Base-by-base conservation (phyloP, 2,888 invertebrate genomes). In the Chymomyza fuscimana region DNA sequence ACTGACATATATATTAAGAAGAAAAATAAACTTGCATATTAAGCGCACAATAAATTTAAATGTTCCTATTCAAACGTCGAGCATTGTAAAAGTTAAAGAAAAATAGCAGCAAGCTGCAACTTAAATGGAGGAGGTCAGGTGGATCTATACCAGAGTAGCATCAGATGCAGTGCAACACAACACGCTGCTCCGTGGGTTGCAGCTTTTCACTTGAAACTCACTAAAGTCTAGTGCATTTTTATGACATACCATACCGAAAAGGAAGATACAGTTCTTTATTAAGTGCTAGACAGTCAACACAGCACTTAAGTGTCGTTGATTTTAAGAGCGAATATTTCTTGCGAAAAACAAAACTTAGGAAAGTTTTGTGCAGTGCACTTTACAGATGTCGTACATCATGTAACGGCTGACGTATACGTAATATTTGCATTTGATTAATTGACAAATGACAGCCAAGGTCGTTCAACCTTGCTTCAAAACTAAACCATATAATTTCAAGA, bases 301-400 rank as follows among this genome's bases (percentile, higher is more conserved):
- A 46, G 22, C 69, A 63, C 76, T 78, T 79, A 40, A 77, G 76
- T 64, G 67, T 64, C 69, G 58, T 65, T 69, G 52, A 56, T 50
- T 56, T 69, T 9, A 15, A 58, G 61, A 51, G 51, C 51, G 51
- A 51, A 51, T 46, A 12, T 46, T 46, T 46, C 40, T 51, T 0
- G n/a, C 51, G 16, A 15, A 51, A 51, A 16, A n/a, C n/a, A 2
- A 16, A 16, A 54, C 19, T 19, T 12, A 4, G 12, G 40, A 12
- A 46, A 46, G 54, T 54, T 54, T 54, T 16, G 6, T 19, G 19
- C 54, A 19, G 10, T 54, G 16, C 54, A 54, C 54, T 54, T 7
- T 16, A 7, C n/a, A 54, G 19, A 22, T 54, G 52, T 51, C 16
- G 9, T 7, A 51, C 16, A 51, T 7, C 16, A 15, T 1, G 52